Evolutionary conservation across 2,113 vertebrate genomes (phyloP).

Genomic region (Rhipidura dahli): DNA sequence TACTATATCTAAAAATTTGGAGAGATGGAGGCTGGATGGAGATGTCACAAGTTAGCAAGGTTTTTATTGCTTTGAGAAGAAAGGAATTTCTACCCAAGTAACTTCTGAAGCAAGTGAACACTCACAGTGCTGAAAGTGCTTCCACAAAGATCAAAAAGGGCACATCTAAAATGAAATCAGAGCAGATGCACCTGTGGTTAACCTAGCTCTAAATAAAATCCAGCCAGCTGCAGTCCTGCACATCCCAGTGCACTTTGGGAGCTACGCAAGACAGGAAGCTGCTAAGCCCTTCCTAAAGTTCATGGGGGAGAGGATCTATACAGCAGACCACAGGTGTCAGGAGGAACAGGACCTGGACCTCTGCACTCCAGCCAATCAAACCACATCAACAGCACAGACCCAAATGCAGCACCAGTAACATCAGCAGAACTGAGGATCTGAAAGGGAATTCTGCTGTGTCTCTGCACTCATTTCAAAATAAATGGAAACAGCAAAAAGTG

Average conservation of each 20-base stretch:
- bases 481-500: background rate
- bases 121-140: background rate
- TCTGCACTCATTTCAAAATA: background rate
- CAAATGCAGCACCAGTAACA: background rate
- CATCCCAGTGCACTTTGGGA: background rate
- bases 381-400: background rate
- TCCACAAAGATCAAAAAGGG: background rate
- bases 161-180: background rate
- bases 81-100: background rate
- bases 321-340: background rate
- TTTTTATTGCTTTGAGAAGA: background rate
- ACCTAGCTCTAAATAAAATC: conserved; percentile 20
- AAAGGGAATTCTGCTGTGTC: background rate
- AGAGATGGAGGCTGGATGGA: background rate
- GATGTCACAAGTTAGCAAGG: background rate
- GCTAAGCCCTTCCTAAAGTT: conserved; percentile 6
- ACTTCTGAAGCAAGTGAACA: background rate
- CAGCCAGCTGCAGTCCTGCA: background rate
- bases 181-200: conserved; percentile 18
- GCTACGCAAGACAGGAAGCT: conserved; percentile 7
- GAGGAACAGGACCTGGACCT: background rate
- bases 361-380: background rate
- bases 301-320: background rate
- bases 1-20: background rate
- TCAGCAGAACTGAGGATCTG: background rate